Evolutionary conservation across 2,797 vertebrate genomes (phyloP), one percentile per base, ranked within the genome.

Genomic region (Macropus fuliginosus): DNA sequence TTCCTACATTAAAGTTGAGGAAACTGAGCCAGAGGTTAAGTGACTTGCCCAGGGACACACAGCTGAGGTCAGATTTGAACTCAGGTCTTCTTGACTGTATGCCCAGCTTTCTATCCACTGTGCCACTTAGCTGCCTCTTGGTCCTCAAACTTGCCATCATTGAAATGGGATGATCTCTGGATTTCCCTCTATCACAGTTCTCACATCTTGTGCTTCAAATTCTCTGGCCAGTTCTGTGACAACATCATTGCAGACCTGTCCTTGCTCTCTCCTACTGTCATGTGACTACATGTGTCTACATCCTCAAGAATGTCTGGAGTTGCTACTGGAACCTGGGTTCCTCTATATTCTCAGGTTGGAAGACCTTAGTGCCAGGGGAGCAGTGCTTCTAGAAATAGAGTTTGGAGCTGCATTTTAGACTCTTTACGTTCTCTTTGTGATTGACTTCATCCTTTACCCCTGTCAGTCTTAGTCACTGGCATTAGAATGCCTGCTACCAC

Each of bases 271-370:
- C 98, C 99, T 97, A 99, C 99, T 0, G 97, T 99, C 94, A 99
- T 99, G 99, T 98, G 99, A 12, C 97, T 99, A 95, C 98, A 99
- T 16, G 96, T 5, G 5, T 5, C 52, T 52, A 52, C 52, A 98
- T 16, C 81, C 98, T 0, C 91, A 94, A 0, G 98, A 99, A 28
- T 98, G 99, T 98, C 96, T 99, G 96, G 99, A 99, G 91, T 96
- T 99, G 93, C 96, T 99, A 95, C 97, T 99, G 95, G 98, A 99
- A 55, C 98, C 98, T 5, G 98, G 98, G 40, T 99, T 99, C 92
- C 99, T 99, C 92, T 99, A 99, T 97, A 99, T 99, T 91, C 97
- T 99, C n/a, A 99, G 99, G 99, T 99, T 92, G 89, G 59, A 54
- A 28, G 34, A 31, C 56, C 28, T 59, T 31, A 24, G 92, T 13